Base-by-base conservation (phyloP, 2,113 vertebrate genomes). In the Malurus cyaneus region DNA sequence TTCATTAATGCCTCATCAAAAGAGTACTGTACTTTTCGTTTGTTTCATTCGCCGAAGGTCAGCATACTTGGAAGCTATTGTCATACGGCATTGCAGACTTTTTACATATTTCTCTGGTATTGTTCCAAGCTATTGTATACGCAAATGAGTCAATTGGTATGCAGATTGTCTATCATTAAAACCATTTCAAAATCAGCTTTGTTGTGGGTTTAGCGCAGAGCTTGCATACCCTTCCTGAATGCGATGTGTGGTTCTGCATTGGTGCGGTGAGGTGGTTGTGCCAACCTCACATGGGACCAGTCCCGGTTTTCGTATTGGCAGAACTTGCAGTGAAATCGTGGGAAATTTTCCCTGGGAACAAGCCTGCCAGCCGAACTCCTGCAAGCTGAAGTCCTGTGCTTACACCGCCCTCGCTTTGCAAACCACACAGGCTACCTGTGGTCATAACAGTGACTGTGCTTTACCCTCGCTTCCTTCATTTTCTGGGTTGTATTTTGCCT, bases 161-260 rank as follows among this genome's bases (percentile, higher is more conserved):
- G 98, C 97, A 98, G 98, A 98, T 98, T 97, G 94, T 96, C 98
- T 94, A 86, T 97, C 97, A 97, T 98, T 97, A 97, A 94, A 93
- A 94, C 91, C 88, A 71, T 94, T 97, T 97, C 96, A 97, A 96
- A 98, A 97, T 96, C 97, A 96, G 97, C 97, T 96, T 96, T 92
- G 94, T 97, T 81, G 41, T 31, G 94, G 95, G 89, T 97, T 97
- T 97, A 86, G 93, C 13, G 29, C 25, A 77, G 94, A 89, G 88
- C 91, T 89, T 56, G 69, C 86, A 78, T 89, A 95, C 82, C 49
- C 90, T 88, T 89, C 86, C 93, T 82, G 96, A 96, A 95, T 94
- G 39, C 86, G 94, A 92, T 86, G 93, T 4, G 73, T 64, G 56
- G 59, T 14, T 93, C 88, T 42, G 71, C 91, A 23, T 5, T 65